These are phyloP conservation scores for Drosophila kepulauana DNA, from an alignment of 1,140 invertebrate genomes.

Conservation along the genomic window DNA sequence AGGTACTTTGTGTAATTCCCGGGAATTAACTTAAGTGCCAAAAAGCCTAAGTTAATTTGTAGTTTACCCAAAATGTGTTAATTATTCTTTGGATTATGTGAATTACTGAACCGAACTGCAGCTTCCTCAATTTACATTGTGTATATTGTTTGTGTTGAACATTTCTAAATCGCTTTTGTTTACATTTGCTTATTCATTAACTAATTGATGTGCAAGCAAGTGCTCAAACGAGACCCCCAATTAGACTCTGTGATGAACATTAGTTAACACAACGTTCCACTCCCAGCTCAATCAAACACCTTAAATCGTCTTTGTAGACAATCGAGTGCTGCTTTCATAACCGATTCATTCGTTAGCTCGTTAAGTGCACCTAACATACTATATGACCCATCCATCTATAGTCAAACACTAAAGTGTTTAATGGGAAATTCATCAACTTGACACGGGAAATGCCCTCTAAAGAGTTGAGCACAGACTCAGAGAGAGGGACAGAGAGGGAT, in stretches of 20 bases:
- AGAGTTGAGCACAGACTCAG: not conserved
- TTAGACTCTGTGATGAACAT: constrained; percentile 30
- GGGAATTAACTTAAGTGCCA: not conserved
- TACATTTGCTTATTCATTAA: constrained; percentile 32
- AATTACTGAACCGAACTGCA: constrained; percentile 6
- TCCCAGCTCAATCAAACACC: constrained; percentile 18
- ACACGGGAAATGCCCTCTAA: constrained; percentile 70
- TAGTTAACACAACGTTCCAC: constrained; percentile 23
- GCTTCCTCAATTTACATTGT: constrained; percentile 31
- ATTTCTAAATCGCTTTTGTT: constrained; percentile 27
- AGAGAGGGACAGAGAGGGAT: too few species aligned
- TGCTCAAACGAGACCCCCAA: constrained; percentile 37
- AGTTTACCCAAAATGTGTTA: not conserved
- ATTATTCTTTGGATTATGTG: not conserved
- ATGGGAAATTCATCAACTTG: constrained; percentile 44
- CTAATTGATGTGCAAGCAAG: constrained; percentile 34
- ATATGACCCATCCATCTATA: constrained; percentile 27
- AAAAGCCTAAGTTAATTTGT: not conserved
- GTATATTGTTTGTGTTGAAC: constrained; percentile 9
- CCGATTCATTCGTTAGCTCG: not conserved
- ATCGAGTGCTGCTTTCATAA: constrained; percentile 31
- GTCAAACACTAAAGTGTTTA: constrained; percentile 11
- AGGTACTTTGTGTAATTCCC: not conserved
- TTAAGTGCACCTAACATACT: not conserved
- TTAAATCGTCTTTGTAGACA: constrained; percentile 12